A percentile compares a stretch with the other conserved stretches of the same genome.
Evolutionary conservation across 1,140 invertebrate species (phyloP).

Genomic region (Drosophila melanica): DNA sequence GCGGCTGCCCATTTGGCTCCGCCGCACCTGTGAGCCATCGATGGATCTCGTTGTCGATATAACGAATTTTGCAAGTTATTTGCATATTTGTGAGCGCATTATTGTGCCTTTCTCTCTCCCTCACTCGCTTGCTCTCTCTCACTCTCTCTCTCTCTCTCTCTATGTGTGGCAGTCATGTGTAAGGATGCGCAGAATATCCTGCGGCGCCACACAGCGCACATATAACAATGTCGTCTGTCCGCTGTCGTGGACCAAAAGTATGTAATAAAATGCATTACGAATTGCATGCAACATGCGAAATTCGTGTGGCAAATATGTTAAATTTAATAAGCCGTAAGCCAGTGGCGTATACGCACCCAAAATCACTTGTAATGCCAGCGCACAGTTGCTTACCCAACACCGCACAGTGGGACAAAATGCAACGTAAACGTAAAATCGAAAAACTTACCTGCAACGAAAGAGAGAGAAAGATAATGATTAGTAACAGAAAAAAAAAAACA

Average conservation of each 20-base stretch:
- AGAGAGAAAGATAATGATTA: conserved; percentile 63
- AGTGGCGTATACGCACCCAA: conserved; percentile 18
- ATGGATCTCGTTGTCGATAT: conserved; percentile 41
- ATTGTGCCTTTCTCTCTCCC: conserved; percentile 14
- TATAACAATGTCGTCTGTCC: conserved; percentile 9
- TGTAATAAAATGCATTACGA: conserved; percentile 65
- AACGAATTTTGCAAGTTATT: conserved; percentile 70
- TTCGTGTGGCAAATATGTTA: conserved; percentile 47
- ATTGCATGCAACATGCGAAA: conserved; percentile 59
- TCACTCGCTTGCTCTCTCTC: conserved; percentile 1
- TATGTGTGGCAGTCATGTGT: conserved; percentile 23
- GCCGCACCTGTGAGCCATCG: not conserved
- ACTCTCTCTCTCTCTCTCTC: conserved; percentile 11
- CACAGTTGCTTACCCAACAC: conserved; percentile 14
- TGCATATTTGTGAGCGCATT: conserved; percentile 69
- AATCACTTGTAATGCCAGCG: not conserved
- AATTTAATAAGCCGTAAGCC: conserved; percentile 48
- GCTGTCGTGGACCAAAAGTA: conserved; percentile 17
- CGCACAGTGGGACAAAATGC: conserved; percentile 19
- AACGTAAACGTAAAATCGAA: not conserved
- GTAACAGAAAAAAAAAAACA: conserved; percentile 45
- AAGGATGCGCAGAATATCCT: conserved; percentile 80
- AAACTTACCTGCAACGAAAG: conserved; percentile 70
- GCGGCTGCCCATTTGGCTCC: conserved; percentile 4
- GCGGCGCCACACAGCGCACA: conserved; percentile 57